phyloP scores from a whole-genome alignment of 1,140 invertebrate species.

The Ips typographus region DNA sequence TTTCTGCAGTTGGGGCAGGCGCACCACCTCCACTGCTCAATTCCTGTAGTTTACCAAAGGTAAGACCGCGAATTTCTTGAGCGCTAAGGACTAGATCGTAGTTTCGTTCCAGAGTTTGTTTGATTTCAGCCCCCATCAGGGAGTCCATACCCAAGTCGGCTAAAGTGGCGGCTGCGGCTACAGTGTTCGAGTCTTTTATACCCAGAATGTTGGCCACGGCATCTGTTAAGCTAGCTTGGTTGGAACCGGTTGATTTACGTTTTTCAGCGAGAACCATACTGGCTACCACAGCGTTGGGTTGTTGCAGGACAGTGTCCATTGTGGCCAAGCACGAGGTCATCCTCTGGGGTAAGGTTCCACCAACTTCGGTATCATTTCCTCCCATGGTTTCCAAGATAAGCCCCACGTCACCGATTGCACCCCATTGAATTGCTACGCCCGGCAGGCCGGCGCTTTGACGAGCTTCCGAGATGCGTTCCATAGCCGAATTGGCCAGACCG shows the following conservation, averaged over 20 bases:
- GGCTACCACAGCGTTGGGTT: slow-evolving; percentile 80
- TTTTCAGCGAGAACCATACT: slow-evolving; percentile 82
- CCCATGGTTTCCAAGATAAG: slow-evolving; percentile 85
- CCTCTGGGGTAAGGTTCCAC: slow-evolving; percentile 90
- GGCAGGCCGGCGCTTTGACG: slow-evolving; percentile 79
- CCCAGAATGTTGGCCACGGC: slow-evolving; percentile 85
- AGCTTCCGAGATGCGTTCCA: slow-evolving; percentile 91
- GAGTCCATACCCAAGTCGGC: slow-evolving; percentile 97
- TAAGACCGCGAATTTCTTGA: slow-evolving; percentile 83
- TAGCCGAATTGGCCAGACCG: slow-evolving; percentile 91
- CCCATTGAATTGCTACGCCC: slow-evolving; percentile 93
- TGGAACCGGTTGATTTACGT: slow-evolving; percentile 55
- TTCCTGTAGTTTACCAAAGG: slow-evolving; percentile 70
- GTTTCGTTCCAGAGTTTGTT: slow-evolving; percentile 91
- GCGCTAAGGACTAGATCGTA: slow-evolving; percentile 87
- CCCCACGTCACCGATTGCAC: slow-evolving; percentile 96
- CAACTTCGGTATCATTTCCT: slow-evolving; percentile 85
- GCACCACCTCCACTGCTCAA: slow-evolving; percentile 58
- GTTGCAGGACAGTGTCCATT: slow-evolving; percentile 86
- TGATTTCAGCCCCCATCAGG: slow-evolving; percentile 97
- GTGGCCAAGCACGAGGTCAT: slow-evolving; percentile 84
- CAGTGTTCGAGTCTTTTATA: slow-evolving; percentile 78
- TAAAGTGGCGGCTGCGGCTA: slow-evolving; percentile 73
- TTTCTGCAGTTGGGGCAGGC: slow-evolving; percentile 40
- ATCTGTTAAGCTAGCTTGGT: slow-evolving; percentile 64